phyloP scores from a whole-genome alignment of 2,888 invertebrate species.

The Theretra japonica region DNA sequence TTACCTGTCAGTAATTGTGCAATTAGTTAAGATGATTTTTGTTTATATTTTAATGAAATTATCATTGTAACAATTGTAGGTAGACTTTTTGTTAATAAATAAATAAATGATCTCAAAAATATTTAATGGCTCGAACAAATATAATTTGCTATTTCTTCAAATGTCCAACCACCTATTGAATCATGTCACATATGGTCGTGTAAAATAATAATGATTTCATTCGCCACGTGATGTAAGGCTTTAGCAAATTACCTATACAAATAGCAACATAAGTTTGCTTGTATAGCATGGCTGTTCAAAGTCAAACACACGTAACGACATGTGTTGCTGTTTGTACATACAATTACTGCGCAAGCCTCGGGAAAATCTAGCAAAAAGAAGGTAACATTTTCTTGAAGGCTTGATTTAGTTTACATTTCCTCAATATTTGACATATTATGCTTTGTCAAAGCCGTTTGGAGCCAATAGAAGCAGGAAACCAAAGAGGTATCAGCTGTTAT shows the following conservation, averaged over 20 bases:
- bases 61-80: too few species aligned
- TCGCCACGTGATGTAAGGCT: background rate
- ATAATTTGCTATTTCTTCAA: background rate
- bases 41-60: too few species aligned
- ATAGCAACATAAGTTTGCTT: background rate
- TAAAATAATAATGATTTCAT: conserved; percentile 5
- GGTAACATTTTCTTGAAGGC: background rate
- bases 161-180: background rate
- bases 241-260: conserved; percentile 14
- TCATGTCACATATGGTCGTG: background rate
- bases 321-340: conserved; percentile 5
- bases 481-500: too few species aligned
- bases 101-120: too few species aligned
- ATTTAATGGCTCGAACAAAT: background rate
- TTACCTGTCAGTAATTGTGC: too few species aligned
- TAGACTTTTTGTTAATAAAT: too few species aligned
- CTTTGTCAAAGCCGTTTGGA: too few species aligned
- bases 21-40: too few species aligned
- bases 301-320: background rate
- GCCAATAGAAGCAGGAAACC: too few species aligned
- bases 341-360: conserved; percentile 8
- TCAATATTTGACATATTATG: background rate
- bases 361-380: conserved; percentile 17
- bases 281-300: background rate
- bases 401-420: conserved; percentile 5